Evolutionary conservation across 2,888 invertebrate genomes (phyloP).

Genomic region (Urechis unicinctus): DNA sequence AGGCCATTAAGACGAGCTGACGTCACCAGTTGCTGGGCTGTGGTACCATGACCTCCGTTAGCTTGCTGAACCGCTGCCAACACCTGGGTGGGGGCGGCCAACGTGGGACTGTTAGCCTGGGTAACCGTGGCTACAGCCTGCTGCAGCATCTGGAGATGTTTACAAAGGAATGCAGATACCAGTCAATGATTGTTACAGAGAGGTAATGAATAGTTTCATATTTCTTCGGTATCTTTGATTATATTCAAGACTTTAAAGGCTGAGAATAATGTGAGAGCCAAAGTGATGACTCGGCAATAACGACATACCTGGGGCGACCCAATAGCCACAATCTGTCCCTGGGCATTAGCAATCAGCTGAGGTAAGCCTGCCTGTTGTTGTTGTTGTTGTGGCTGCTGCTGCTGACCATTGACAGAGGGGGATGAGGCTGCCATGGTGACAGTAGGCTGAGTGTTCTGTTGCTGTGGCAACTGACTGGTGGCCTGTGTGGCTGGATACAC

Average conservation of each 20-base stretch:
- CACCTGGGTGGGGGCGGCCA: too few relatives aligned
- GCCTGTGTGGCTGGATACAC: constrained; percentile 1
- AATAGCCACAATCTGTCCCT: constrained; percentile 49
- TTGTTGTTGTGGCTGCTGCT: constrained; percentile 5
- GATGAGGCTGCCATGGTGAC: background rate
- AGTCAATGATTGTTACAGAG: background rate
- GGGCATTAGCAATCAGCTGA: constrained; percentile 44
- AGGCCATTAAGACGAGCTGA: constrained; percentile 1
- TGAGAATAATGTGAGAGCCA: background rate
- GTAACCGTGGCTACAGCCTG: too few relatives aligned
- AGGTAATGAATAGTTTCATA: too few relatives aligned
- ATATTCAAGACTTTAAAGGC: too few relatives aligned
- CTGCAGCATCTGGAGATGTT: background rate
- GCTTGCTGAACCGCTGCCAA: constrained; percentile 6
- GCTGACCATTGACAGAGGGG: background rate
- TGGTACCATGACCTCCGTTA: background rate
- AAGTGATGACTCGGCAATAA: background rate
- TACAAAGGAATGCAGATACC: too few relatives aligned
- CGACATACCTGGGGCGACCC: constrained; percentile 36
- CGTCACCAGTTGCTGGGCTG: constrained; percentile 2
- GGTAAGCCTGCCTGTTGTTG: constrained; percentile 31
- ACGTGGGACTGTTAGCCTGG: constrained; percentile 3
- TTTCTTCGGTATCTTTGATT: too few relatives aligned
- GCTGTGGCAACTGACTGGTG: background rate
- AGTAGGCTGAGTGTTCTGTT: background rate